These are phyloP conservation scores for Monochamus alternatus DNA, from an alignment of 2,888 invertebrate species.

Conservation along the genomic window DNA sequence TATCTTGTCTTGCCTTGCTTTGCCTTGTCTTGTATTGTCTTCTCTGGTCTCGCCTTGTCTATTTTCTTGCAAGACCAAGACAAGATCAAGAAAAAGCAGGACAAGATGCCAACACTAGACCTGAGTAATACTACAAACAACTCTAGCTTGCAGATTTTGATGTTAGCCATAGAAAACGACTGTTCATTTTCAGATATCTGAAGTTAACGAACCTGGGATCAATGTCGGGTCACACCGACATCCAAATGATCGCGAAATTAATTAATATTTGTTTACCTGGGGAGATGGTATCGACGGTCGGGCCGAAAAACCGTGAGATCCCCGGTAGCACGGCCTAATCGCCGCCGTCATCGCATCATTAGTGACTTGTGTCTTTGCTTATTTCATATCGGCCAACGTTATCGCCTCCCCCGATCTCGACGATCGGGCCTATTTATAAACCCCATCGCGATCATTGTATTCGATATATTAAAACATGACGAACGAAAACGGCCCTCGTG, in stretches of 20 bases:
- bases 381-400: conserved; percentile 51
- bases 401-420: conserved; percentile 45
- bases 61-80: no score
- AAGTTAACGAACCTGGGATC: no score
- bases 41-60: no score
- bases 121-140: no score
- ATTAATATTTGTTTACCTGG: conserved; percentile 54
- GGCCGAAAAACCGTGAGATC: conserved; percentile 54
- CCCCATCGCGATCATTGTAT: conserved; percentile 46
- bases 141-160: no score
- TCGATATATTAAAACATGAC: conserved; percentile 50
- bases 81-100: no score
- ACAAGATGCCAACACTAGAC: no score
- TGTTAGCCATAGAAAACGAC: no score
- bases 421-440: conserved; percentile 45
- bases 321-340: conserved; percentile 59
- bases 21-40: no score
- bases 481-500: conserved; percentile 46
- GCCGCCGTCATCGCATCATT: conserved; percentile 59
- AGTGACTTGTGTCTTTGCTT: conserved; percentile 59
- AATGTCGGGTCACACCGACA: no score
- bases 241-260: conserved; percentile 44
- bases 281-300: conserved; percentile 53
- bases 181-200: no score
- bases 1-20: no score